Conservation (phyloP, 1,140 invertebrate genomes). For the Drosophila athabasca region DNA sequence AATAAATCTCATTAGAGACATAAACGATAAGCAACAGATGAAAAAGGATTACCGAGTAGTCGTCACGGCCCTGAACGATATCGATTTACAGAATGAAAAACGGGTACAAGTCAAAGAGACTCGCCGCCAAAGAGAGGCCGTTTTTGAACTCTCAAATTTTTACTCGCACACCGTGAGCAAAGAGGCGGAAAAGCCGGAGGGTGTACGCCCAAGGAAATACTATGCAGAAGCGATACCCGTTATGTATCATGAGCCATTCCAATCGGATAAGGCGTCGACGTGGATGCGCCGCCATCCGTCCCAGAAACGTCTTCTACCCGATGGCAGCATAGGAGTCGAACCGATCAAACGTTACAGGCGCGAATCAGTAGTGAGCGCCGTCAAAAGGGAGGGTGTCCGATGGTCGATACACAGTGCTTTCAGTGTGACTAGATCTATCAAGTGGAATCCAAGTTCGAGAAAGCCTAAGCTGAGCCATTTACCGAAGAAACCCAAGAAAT, state of each 20-base stretch:
- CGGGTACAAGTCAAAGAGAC: background rate
- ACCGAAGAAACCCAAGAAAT: too few species aligned
- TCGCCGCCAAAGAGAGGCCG: background rate
- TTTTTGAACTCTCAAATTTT: background rate
- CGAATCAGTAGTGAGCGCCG: background rate
- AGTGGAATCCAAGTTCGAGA: too few species aligned
- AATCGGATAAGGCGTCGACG: constrained; percentile 10
- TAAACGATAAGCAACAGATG: too few species aligned
- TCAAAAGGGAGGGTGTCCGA: too few species aligned
- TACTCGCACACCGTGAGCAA: background rate
- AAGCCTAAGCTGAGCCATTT: too few species aligned
- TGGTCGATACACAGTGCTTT: too few species aligned
- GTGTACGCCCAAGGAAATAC: background rate
- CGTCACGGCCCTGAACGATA: background rate
- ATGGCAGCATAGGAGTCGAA: background rate
- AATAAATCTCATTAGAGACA: background rate
- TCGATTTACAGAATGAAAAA: background rate
- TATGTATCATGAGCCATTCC: constrained; percentile 27
- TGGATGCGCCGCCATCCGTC: constrained; percentile 28
- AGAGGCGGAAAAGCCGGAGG: background rate
- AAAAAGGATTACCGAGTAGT: too few species aligned
- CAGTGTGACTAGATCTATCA: too few species aligned
- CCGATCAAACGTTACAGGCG: constrained; percentile 9
- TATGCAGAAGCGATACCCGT: constrained; percentile 14
- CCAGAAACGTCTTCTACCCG: background rate